A percentile compares a stretch with the other conserved stretches of the same genome.
phyloP scores from a whole-genome alignment of 2,797 vertebrate genomes.

The Parambassis ranga region DNA sequence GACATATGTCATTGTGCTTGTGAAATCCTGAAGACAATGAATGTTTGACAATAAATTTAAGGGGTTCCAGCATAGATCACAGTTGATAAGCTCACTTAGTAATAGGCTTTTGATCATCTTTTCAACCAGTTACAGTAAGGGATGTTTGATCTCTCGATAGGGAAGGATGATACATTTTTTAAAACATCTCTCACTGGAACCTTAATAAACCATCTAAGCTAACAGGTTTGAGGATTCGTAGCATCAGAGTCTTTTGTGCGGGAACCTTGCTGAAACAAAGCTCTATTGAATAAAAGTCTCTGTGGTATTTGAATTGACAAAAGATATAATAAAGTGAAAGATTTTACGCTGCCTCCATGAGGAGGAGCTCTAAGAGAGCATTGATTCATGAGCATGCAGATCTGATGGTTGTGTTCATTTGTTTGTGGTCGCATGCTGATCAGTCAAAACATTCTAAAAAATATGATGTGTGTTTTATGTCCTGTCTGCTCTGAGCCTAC shows the following conservation, averaged over 20 bases:
- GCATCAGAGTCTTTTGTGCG: slow-evolving; percentile 19
- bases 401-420: background rate
- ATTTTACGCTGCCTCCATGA: too few species aligned
- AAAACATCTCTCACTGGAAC: slow-evolving; percentile 21
- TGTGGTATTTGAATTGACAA: slow-evolving; percentile 19
- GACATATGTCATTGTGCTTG: background rate
- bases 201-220: slow-evolving; percentile 12
- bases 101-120: slow-evolving; percentile 9
- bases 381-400: background rate
- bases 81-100: background rate
- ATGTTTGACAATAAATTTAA: background rate
- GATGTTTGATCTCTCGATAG: slow-evolving; percentile 26
- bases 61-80: background rate
- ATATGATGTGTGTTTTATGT: too few species aligned
- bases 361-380: too few species aligned
- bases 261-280: slow-evolving; percentile 2
- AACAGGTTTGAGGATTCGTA: slow-evolving; percentile 20
- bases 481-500: too few species aligned
- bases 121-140: background rate
- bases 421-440: background rate
- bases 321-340: background rate
- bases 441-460: background rate
- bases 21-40: background rate
- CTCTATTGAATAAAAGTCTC: slow-evolving; percentile 21
- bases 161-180: slow-evolving; percentile 7